Base-by-base conservation (phyloP, 2,888 invertebrate species). In the Aleiodes alternator region DNA sequence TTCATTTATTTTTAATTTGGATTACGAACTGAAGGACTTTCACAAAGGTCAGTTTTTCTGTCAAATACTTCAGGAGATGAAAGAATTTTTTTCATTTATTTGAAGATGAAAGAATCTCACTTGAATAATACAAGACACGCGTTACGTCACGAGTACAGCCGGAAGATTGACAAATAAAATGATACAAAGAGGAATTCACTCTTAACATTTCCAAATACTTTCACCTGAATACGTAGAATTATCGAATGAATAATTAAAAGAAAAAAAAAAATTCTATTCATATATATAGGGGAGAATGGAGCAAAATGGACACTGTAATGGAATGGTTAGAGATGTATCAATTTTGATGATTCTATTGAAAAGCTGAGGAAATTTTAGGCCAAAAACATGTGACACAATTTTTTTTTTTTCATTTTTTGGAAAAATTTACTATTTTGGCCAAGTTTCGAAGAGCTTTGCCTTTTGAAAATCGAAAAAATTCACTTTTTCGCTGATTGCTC, bases 131-230 rank as follows among this genome's bases (percentile, higher is more conserved):
- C 61, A 14, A 61, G 61, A 61, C 7, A 43, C 4, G 9, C 12
- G n/a, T 64, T 64, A 23, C 16, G 48, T 23, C 43, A 64, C 8
- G 16, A 38, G 16, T 43, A n/a, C 1, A 55, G 16, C 9, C 16
- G 23, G 64, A 64, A 38, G 43, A 64, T 64, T 16, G 9, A 4
- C 7, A 48, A 16, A 16, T 43, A 64, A 64, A 16, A 16, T n/a
- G 7, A 64, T 64, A 16, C 14, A 23, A 12, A 9, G 43, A 48
- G 29, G 43, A 64, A 64, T 64, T 43, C 64, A 64, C 64, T 64
- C 43, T 48, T 64, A 16, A 64, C 34, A 64, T 48, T 9, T 16
- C 48, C 64, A 48, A 64, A 64, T 64, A 64, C 64, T 64, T 64
- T 64, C 64, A 43, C 64, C 48, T 48, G 16, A 14, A 11, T 48